Base-by-base conservation (phyloP, 2,113 vertebrate species). In the Plecotus auritus region DNA sequence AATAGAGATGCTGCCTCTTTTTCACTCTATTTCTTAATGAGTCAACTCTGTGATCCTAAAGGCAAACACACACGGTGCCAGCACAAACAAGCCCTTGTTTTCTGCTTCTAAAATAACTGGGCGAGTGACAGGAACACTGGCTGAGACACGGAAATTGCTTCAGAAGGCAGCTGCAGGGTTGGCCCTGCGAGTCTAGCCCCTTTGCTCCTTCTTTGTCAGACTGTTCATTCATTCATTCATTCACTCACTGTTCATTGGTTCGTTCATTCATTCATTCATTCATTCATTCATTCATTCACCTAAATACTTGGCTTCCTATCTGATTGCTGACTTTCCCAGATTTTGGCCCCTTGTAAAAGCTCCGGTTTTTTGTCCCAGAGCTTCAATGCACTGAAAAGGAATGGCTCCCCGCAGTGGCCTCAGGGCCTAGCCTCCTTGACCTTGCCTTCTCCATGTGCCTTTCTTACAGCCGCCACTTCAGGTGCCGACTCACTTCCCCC, bases 71-170 rank as follows among this genome's bases (percentile, higher is more conserved):
- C 22, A 0, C 9, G 0, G 1, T 14, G 28, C 67, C 23, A 35
- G 73, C 49, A 42, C 59, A 17, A 18, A 26, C 23, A 9, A 22
- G 85, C 35, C 0, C 30, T 32, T 5, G 56, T 9, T 28, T 47
- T 2, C 12, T 1, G 66, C 78, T 54, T 13, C 78, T 22, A 0
- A 6, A 30, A 28, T 20, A 9, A 7, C 40, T 3, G 59, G 18
- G 0, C 0, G n/a, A 1, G 2, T 0, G 66, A 10, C 30, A 0
- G 61, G 56, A 8, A 5, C 3, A 9, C 20, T 0, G 56, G 56
- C 82, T 0, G 20, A 12, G 64, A 17, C 26, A 0, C 1, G 1
- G n/a, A 5, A 1, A 8, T 1, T 30, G 47, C 32, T 26, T 3
- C 18, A 2, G 22, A 2, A 40, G 56, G 64, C 3, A 0, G 47